Conservation (phyloP, 2,888 invertebrate genomes). For the Odontocolon sp. region DNA sequence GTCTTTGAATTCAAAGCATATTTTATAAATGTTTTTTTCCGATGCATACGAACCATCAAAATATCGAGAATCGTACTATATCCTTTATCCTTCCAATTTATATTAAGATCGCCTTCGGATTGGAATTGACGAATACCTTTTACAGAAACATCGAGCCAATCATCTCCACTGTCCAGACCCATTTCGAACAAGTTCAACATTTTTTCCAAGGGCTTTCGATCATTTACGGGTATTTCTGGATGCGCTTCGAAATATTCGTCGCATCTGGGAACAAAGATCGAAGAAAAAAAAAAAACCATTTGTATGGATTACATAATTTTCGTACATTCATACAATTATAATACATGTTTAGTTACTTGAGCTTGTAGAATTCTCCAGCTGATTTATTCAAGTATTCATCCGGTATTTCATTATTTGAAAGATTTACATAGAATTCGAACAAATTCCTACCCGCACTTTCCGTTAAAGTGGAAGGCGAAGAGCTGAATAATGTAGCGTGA, state of each 20-base stretch:
- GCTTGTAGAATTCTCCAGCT: constrained; percentile 14
- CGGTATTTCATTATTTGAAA: neutral
- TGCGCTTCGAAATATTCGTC: constrained; percentile 57
- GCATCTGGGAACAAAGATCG: no score
- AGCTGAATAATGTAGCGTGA: no score
- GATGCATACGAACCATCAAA: constrained; percentile 66
- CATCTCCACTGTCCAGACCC: constrained; percentile 49
- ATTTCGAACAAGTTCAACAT: constrained; percentile 55
- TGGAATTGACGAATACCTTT: constrained; percentile 36
- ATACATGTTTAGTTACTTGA: constrained; percentile 60
- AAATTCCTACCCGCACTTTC: neutral
- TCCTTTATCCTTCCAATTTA: constrained; percentile 72
- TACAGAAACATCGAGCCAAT: constrained; percentile 59
- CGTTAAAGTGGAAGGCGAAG: neutral
- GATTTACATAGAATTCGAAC: neutral
- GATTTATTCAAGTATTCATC: constrained; percentile 4
- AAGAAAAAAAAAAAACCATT: constrained; percentile 33
- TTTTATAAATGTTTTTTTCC: neutral
- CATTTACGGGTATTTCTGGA: constrained; percentile 51
- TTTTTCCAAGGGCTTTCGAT: constrained; percentile 26
- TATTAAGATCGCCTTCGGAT: constrained; percentile 62
- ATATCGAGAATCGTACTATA: constrained; percentile 71
- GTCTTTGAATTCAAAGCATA: neutral
- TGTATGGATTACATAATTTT: constrained; percentile 68
- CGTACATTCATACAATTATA: constrained; percentile 63